phyloP scores from a whole-genome alignment of 1,140 invertebrate species.

The Drosophila ironensis region DNA sequence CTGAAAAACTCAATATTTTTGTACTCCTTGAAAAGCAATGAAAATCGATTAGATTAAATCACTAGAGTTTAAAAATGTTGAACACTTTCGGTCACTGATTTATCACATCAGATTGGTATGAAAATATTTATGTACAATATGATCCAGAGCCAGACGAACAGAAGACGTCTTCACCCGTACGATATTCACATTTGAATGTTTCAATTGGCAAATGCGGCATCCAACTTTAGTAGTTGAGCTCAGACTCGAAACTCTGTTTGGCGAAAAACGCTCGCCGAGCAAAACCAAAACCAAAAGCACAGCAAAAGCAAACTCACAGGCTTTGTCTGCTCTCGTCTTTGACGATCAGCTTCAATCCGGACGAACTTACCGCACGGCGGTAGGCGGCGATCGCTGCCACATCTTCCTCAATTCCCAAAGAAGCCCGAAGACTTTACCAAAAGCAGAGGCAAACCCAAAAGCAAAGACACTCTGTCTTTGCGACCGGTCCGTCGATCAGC shows the following conservation, averaged over 20 bases:
- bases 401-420: slow-evolving; percentile 40
- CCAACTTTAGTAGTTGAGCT: slow-evolving; percentile 77
- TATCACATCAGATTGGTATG: slow-evolving; percentile 29
- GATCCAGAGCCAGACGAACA: slow-evolving; percentile 64
- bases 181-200: slow-evolving; percentile 82
- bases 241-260: slow-evolving; percentile 49
- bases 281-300: slow-evolving; percentile 29
- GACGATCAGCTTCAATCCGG: slow-evolving; percentile 5
- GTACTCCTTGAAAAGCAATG: slow-evolving; percentile 4
- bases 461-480: slow-evolving; percentile 45
- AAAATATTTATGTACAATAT: slow-evolving; percentile 48
- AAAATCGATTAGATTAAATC: slow-evolving; percentile 2
- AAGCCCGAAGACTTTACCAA: slow-evolving; percentile 24
- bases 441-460: slow-evolving; percentile 27
- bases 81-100: slow-evolving; percentile 15
- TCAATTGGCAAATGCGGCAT: slow-evolving; percentile 79
- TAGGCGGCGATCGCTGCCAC: slow-evolving; percentile 47
- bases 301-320: slow-evolving; percentile 38
- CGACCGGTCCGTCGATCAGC: slow-evolving; percentile 61
- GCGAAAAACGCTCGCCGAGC: slow-evolving; percentile 61
- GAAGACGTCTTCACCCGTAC: slow-evolving; percentile 81
- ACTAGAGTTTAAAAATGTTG: slow-evolving; percentile 29
- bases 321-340: neutral
- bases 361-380: slow-evolving; percentile 48
- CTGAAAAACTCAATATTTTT: no score